Evolutionary conservation across 1,140 invertebrate genomes (phyloP).

Genomic region (Pseudoatta argentina): DNA sequence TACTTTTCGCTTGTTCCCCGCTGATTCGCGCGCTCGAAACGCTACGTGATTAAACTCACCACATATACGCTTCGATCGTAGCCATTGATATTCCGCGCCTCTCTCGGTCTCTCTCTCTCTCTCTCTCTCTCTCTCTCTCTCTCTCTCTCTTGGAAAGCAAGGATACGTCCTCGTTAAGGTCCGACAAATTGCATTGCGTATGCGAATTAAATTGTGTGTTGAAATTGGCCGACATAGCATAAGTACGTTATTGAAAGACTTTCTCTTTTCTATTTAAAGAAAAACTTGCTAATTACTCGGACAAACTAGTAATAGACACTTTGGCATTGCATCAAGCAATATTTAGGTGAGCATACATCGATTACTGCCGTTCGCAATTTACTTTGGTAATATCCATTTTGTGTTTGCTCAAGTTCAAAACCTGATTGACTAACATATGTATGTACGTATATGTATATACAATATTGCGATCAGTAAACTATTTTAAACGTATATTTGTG

Average conservation of each 20-base stretch:
- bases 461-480: neutral
- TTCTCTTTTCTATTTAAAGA: neutral
- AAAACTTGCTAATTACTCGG: neutral
- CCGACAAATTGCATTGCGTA: constrained; percentile 47
- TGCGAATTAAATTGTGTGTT: constrained; percentile 48
- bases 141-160: constrained; percentile 32
- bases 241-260: constrained; percentile 19
- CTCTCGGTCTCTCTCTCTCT: constrained; percentile 17
- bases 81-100: constrained; percentile 62
- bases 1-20: constrained; percentile 53
- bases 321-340: neutral
- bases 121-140: constrained; percentile 32
- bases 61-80: constrained; percentile 45
- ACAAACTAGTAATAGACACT: too few species aligned
- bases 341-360: neutral
- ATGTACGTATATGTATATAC: neutral
- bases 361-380: neutral
- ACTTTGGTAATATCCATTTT: neutral
- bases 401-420: neutral
- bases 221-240: constrained; percentile 39
- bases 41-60: constrained; percentile 64
- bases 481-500: constrained; percentile 4
- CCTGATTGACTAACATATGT: neutral
- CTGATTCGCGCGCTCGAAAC: constrained; percentile 49
- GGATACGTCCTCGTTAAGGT: constrained; percentile 47